Evolutionary conservation across 2,888 invertebrate species (phyloP).

Genomic region (Lamellibrachia satsuma): DNA sequence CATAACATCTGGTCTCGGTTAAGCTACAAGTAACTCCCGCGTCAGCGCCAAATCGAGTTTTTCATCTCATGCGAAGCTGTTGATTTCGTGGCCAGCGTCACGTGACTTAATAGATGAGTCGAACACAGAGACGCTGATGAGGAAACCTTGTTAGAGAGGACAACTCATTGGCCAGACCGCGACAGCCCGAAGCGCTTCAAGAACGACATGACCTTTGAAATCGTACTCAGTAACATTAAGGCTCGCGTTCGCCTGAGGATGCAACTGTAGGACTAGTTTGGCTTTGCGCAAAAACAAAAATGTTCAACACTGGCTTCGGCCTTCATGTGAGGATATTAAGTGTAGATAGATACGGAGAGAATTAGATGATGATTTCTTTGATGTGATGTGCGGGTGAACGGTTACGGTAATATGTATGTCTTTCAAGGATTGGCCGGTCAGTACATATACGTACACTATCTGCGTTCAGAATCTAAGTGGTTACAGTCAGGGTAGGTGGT

Average conservation of each 20-base stretch:
- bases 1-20: background rate
- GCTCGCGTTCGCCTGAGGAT: background rate
- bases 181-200: background rate
- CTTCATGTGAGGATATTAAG: background rate
- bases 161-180: background rate
- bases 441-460: background rate
- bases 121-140: background rate
- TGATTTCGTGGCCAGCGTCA: background rate
- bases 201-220: background rate
- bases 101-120: background rate
- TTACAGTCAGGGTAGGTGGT: conserved; percentile 4
- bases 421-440: background rate
- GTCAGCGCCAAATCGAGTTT: background rate
- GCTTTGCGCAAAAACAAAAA: background rate
- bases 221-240: background rate
- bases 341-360: background rate
- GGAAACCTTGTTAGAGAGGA: background rate
- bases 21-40: background rate
- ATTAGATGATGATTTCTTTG: background rate
- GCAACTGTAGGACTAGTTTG: background rate
- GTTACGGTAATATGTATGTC: background rate
- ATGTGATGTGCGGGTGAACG: background rate
- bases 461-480: background rate
- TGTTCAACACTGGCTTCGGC: background rate
- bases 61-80: background rate